phyloP scores from a whole-genome alignment of 1,140 invertebrate genomes.

The Cylas formicarius region DNA sequence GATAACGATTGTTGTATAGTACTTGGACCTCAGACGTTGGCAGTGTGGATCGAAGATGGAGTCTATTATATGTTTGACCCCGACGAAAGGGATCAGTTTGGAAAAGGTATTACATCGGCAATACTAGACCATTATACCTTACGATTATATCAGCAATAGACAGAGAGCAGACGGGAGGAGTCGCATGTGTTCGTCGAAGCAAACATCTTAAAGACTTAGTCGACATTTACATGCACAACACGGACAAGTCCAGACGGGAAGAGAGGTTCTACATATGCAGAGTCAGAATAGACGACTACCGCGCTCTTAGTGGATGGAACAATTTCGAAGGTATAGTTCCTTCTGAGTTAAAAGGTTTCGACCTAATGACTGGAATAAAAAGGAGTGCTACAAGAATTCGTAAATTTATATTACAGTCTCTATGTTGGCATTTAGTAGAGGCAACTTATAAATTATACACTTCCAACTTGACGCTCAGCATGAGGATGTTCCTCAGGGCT shows the following conservation, averaged over 20 bases:
- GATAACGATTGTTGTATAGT: conserved; percentile 34
- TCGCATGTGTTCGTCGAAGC: conserved; percentile 36
- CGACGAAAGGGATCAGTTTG: conserved; percentile 29
- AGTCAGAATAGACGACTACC: conserved; percentile 40
- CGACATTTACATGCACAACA: conserved; percentile 40
- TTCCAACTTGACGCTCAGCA: too few relatives aligned
- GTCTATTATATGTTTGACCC: conserved; percentile 37
- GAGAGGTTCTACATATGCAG: conserved; percentile 46
- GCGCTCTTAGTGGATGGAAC: conserved; percentile 44
- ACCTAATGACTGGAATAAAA: too few relatives aligned
- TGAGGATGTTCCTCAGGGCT: too few relatives aligned
- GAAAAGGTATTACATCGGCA: conserved; percentile 19
- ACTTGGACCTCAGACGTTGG: conserved; percentile 30
- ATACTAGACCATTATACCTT: conserved; percentile 10
- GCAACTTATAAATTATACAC: too few relatives aligned
- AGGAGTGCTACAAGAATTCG: too few relatives aligned
- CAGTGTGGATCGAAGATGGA: conserved; percentile 32
- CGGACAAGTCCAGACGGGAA: conserved; percentile 35
- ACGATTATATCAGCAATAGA: too few relatives aligned
- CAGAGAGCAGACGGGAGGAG: conserved; percentile 17
- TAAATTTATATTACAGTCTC: too few relatives aligned
- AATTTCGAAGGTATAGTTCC: conserved; percentile 43
- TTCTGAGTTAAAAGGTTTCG: too few relatives aligned
- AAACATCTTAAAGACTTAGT: conserved; percentile 31
- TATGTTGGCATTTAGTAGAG: too few relatives aligned